Evolutionary conservation across 1,140 invertebrate genomes (phyloP).

Genomic region (Apis cerana): DNA sequence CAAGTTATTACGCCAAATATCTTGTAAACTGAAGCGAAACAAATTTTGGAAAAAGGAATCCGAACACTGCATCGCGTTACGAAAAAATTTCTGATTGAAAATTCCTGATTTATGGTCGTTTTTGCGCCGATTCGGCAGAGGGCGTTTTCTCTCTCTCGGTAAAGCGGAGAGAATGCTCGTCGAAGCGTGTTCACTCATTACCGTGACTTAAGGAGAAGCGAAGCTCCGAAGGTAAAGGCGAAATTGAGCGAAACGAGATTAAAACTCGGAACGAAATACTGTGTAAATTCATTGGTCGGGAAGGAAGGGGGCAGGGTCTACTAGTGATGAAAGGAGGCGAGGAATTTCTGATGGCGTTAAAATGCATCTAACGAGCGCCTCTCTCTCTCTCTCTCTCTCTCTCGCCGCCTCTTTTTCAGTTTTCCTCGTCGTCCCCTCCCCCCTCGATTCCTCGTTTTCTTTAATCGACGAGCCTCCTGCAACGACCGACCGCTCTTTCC

Average conservation of each 20-base stretch:
- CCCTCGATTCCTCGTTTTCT: slow-evolving; percentile 7
- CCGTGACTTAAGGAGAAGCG: slow-evolving; percentile 39
- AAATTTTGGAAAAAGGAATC: no score
- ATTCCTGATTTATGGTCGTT: slow-evolving; percentile 8
- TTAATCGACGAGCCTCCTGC: slow-evolving; percentile 11
- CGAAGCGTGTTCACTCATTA: slow-evolving; percentile 44
- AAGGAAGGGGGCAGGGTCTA: slow-evolving; percentile 7
- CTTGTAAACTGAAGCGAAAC: no score
- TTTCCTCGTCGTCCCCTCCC: neutral
- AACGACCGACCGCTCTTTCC: neutral
- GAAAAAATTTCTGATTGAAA: no score
- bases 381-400: slow-evolving; percentile 4
- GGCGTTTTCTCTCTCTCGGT: neutral
- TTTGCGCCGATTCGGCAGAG: slow-evolving; percentile 11
- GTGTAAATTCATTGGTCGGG: slow-evolving; percentile 62
- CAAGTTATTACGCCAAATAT: no score
- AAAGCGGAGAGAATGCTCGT: neutral
- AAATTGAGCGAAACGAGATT: slow-evolving; percentile 59
- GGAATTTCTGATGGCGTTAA: slow-evolving; percentile 57
- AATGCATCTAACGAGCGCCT: slow-evolving; percentile 56
- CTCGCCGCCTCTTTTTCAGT: neutral
- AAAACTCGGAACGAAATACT: slow-evolving; percentile 64
- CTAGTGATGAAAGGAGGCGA: slow-evolving; percentile 51
- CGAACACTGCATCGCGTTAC: no score
- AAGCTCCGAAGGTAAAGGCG: neutral